Base-by-base conservation (phyloP, 2,113 vertebrate species). In the Oryzias woworae region DNA sequence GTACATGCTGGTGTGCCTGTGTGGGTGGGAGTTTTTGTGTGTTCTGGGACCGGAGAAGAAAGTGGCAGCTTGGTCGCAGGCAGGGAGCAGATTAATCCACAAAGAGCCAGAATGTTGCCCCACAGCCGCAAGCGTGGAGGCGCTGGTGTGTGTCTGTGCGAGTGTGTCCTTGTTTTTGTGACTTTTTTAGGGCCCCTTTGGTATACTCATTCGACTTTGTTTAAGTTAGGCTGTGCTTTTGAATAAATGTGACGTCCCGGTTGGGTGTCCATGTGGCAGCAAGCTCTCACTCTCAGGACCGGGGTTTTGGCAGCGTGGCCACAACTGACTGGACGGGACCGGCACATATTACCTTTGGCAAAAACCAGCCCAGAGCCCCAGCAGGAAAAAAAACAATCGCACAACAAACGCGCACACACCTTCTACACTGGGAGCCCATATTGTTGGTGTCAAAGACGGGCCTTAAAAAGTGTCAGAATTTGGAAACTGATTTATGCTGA, bases 11-110 rank as follows among this genome's bases (percentile, higher is more conserved):
- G 54, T 20, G 52, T 6, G 17, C 77, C 52, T 73, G 7, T 22
- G 66, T 62, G 49, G 73, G 59, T 24, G 55, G 59, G 62, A 57
- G 53, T 61, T 10, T 69, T 31, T 62, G 47, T 66, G 60, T 58
- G 83, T 88, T 77, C 83, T 79, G 73, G 66, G 88, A 87, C 84
- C 60, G 71, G 78, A 85, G 71, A 80, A 88, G 90, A 84, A 80
- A 77, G 85, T 86, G 79, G 87, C 90, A 92, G 91, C 89, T 91
- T 86, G 90, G 89, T 80, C 82, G 89, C 88, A 91, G 80, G 90
- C 90, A 82, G 91, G 91, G 92, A 91, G 86, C 90, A 88, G 90
- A 92, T 93, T 90, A 92, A 88, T 83, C 81, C 90, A 88, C 90
- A 88, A 83, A 87, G 85, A 89, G 90, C 89, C 92, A 89, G 91